Evolutionary conservation across 1,140 invertebrate species (phyloP).

Genomic region (Apis dorsata): DNA sequence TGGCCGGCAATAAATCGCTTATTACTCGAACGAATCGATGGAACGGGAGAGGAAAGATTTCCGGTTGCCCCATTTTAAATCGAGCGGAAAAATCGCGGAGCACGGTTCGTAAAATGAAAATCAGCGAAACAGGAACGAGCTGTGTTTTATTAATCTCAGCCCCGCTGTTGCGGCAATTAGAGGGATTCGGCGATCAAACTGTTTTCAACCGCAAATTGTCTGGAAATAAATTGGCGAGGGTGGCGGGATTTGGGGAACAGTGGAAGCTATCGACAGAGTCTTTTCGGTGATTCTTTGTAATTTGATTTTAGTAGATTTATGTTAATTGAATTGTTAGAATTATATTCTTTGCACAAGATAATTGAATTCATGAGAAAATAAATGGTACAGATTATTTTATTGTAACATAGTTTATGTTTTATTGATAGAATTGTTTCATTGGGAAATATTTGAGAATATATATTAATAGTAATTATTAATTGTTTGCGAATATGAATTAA

Average conservation of each 20-base stretch:
- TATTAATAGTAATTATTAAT: too few species aligned
- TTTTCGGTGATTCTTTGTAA: too few species aligned
- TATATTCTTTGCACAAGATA: too few species aligned
- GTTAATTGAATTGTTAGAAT: too few species aligned
- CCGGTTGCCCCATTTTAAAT: not conserved
- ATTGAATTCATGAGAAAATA: too few species aligned
- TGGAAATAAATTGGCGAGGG: not conserved
- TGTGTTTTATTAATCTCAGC: constrained; percentile 28
- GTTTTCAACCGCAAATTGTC: constrained; percentile 23
- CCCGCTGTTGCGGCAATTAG: constrained; percentile 20
- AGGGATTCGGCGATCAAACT: constrained; percentile 20
- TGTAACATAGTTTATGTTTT: too few species aligned
- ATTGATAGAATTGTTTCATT: too few species aligned
- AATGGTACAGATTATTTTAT: too few species aligned
- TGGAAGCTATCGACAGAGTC: not conserved
- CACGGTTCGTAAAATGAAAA: constrained; percentile 1
- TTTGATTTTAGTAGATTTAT: too few species aligned
- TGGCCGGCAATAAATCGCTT: constrained; percentile 54
- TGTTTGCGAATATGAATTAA: too few species aligned
- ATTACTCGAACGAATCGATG: constrained; percentile 53
- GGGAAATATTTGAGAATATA: too few species aligned
- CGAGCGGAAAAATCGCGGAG: constrained; percentile 26
- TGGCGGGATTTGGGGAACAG: too few species aligned
- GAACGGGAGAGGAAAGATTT: not conserved
- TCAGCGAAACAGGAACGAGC: not conserved